These are phyloP conservation scores for Oncorhynchus gorbuscha DNA, from an alignment of 2,113 vertebrate species.

Conservation along the genomic window DNA sequence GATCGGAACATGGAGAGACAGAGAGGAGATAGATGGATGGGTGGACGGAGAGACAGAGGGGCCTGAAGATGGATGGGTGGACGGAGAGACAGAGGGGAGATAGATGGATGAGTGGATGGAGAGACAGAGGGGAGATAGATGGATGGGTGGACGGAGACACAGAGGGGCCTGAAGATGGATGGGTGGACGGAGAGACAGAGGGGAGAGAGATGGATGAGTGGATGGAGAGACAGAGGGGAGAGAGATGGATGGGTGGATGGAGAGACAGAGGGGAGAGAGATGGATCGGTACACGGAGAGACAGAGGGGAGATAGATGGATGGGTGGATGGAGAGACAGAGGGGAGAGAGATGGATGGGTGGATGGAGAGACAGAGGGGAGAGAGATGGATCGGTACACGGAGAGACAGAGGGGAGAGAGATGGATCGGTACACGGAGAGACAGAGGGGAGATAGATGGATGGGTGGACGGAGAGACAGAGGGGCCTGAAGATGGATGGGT, in stretches of 20 bases:
- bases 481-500: no score
- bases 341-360: not conserved
- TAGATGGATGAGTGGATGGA: rapidly evolving
- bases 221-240: no score
- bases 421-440: not conserved
- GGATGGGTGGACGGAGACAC: not conserved
- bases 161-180: not conserved
- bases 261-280: not conserved
- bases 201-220: not conserved
- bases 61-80: not conserved
- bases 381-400: not conserved
- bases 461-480: not conserved
- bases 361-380: not conserved
- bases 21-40: not conserved
- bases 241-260: no score
- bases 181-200: not conserved
- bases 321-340: not conserved
- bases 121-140: not conserved
- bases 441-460: not conserved
- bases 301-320: not conserved
- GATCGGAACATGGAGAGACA: not conserved
- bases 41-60: not conserved
- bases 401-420: not conserved
- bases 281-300: not conserved
- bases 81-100: not conserved